Base-by-base conservation (phyloP, 2,113 vertebrate genomes). In the Candoia aspera region DNA sequence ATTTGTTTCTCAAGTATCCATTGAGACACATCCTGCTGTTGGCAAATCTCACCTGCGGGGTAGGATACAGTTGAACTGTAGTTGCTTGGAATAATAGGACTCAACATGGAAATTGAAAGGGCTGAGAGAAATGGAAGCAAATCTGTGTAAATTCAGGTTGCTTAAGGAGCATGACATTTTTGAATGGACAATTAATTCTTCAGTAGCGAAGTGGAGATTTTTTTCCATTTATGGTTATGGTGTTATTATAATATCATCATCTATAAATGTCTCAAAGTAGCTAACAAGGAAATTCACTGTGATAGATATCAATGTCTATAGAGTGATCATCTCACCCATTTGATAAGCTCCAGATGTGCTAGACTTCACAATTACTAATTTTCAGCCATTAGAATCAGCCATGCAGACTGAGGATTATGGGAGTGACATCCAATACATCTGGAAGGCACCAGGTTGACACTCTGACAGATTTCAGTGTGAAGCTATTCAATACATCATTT, bases 241-340 rank as follows among this genome's bases (percentile, higher is more conserved):
- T 49, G 49, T 49, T 21, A 79, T 79, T 79, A 79, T 42, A 79
- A 79, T 42, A n/a, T 73, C 33, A 21, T 79, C 8, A 79, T 79
- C 33, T 79, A 79, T 79, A 79, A 79, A 79, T 79, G 73, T 42
- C 33, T 79, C 73, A 42, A 42, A 79, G 17, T 19, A 79, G 37
- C 60, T 96, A 94, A 93, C 95, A 86, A 33, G 95, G 0, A 0
- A 91, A 92, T 17, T 15, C 68, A 9, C 73, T 58, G 26, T 24
- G 95, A 93, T 93, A 95, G 95, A 96, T 95, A 96, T 90, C 93
- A 95, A 95, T 96, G 95, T 97, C 96, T 98, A 95, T 94, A 95
- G 26, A 21, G 42, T 21, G 73, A 79, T 21, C 33, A 79, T 79
- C 33, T 79, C 33, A 42, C 42, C 73, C 33, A 79, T 79, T 42